Percentiles rank a stretch among this genome's conserved stretches.
Evolutionary conservation across 2,113 vertebrate genomes (phyloP).

Genomic region (Sinocyclocheilus anophthalmus): DNA sequence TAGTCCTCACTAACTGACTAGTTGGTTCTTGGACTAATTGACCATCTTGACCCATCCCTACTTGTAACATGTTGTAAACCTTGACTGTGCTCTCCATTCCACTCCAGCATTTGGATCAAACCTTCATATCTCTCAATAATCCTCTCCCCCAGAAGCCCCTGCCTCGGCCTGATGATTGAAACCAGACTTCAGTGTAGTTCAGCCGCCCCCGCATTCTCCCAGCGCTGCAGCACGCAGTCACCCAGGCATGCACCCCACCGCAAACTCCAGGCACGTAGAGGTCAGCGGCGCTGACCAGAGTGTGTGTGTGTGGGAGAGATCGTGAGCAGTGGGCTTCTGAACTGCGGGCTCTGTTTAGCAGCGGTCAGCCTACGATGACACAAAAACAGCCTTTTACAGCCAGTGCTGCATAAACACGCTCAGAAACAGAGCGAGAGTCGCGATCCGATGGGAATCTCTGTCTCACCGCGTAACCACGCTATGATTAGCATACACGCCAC

Average conservation of each 20-base stretch:
- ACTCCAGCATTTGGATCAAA: constrained; percentile 11
- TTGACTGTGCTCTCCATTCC: neutral
- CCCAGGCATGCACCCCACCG: constrained; percentile 26
- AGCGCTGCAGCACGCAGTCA: constrained; percentile 25
- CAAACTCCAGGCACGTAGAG: constrained; percentile 37
- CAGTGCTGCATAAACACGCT: constrained; percentile 2
- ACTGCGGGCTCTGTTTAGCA: constrained; percentile 39
- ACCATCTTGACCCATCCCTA: neutral
- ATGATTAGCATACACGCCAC: constrained; percentile 43
- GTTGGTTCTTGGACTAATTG: neutral
- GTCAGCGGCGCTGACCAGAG: constrained; percentile 29
- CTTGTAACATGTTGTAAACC: neutral
- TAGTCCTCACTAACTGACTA: too few species aligned
- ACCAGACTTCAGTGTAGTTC: constrained; percentile 46
- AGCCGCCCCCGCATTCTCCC: constrained; percentile 42
- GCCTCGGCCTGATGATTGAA: constrained; percentile 47
- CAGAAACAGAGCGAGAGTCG: neutral
- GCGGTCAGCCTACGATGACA: constrained; percentile 25
- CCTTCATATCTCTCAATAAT: constrained; percentile 29
- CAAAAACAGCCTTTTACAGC: constrained; percentile 44
- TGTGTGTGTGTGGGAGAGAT: constrained; percentile 39
- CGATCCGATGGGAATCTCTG: constrained; percentile 31
- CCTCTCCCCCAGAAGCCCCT: constrained; percentile 20
- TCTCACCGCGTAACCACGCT: constrained; percentile 6
- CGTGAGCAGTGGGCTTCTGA: constrained; percentile 45